Conservation (phyloP, 64 coral and sea anemone genomes). For the Dendronephthya gigantea region DNA sequence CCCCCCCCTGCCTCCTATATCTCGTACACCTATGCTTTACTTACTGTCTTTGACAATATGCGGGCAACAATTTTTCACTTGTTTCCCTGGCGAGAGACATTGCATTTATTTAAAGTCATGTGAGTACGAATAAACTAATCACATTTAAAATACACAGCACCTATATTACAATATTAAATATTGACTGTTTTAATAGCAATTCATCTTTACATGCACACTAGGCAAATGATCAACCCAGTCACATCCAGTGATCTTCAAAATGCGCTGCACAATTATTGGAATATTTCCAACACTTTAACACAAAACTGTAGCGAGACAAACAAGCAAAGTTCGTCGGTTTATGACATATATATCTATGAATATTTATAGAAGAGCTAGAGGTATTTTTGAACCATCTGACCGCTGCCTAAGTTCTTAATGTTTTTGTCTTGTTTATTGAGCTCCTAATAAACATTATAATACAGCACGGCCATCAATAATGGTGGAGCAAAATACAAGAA, state of each 20-base stretch:
- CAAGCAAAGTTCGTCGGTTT: neutral
- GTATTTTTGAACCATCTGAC: neutral
- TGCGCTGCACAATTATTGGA: neutral
- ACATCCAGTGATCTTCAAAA: neutral
- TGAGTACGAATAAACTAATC: too few relatives aligned
- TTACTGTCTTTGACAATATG: too few relatives aligned
- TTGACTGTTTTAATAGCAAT: too few relatives aligned
- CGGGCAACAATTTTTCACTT: too few relatives aligned
- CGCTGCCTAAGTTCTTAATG: neutral
- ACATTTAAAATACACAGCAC: too few relatives aligned
- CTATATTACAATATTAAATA: too few relatives aligned
- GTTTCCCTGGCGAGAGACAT: too few relatives aligned
- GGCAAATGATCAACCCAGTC: neutral
- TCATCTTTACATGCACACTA: too few relatives aligned
- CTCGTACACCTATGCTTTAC: too few relatives aligned
- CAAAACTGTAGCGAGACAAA: neutral
- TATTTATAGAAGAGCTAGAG: neutral
- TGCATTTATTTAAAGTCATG: too few relatives aligned
- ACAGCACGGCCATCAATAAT: too few relatives aligned
- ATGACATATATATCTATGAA: neutral
- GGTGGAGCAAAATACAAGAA: neutral
- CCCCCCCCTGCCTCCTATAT: too few relatives aligned
- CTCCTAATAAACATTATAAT: neutral
- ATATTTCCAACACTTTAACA: neutral
- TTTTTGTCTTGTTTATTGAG: neutral